Conservation (phyloP, 2,888 invertebrate genomes). For the Eristalis intricaria region DNA sequence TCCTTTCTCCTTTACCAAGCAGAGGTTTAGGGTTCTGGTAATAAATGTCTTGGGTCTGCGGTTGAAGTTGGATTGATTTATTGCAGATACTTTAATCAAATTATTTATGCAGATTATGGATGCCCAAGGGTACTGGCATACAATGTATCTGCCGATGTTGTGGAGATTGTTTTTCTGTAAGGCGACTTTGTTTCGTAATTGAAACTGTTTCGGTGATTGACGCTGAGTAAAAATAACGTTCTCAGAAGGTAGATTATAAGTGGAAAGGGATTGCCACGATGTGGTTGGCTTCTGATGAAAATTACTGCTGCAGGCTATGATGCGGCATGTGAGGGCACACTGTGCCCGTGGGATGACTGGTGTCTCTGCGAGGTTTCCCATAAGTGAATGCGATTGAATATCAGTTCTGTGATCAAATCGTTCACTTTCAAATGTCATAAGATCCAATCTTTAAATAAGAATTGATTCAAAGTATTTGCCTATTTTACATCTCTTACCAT, state of each 20-base stretch:
- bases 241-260: not conserved
- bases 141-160: not conserved
- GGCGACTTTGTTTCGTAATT: not conserved
- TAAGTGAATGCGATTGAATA: too few species aligned
- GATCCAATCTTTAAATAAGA: too few species aligned
- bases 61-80: constrained; percentile 60
- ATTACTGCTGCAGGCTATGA: too few species aligned
- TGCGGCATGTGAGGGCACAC: too few species aligned
- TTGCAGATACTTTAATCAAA: constrained; percentile 49
- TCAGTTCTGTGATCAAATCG: too few species aligned
- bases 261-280: too few species aligned
- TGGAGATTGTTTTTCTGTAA: not conserved
- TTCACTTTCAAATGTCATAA: too few species aligned
- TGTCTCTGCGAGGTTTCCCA: too few species aligned
- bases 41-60: constrained; percentile 49
- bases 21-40: constrained; percentile 36
- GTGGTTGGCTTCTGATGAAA: too few species aligned
- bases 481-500: too few species aligned
- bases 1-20: not conserved
- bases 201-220: constrained; percentile 1
- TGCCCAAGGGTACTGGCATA: not conserved
- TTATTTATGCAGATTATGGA: constrained; percentile 53
- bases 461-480: too few species aligned
- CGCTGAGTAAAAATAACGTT: not conserved
- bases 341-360: too few species aligned